Percentiles rank a stretch among this genome's conserved stretches.
phyloP scores from a whole-genome alignment of 2,797 vertebrate genomes.

The Acanthurus tractus region DNA sequence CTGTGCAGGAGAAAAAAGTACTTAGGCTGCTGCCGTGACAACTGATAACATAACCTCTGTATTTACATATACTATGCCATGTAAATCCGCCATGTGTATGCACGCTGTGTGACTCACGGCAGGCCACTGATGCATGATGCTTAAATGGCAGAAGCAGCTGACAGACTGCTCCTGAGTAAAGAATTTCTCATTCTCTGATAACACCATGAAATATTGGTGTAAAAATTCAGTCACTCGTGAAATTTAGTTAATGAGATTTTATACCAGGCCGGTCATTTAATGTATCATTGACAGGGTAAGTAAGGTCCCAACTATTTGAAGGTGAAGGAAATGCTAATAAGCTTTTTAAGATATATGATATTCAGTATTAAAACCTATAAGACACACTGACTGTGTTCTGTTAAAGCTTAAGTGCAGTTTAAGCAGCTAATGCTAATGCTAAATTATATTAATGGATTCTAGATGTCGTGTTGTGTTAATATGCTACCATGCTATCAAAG shows the following conservation, averaged over 20 bases:
- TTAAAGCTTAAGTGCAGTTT: slow-evolving; percentile 5
- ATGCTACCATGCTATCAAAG: slow-evolving; percentile 12
- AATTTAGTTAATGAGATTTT: slow-evolving; percentile 47
- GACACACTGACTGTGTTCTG: background rate
- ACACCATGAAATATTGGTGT: slow-evolving; percentile 29
- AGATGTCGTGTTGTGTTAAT: slow-evolving; percentile 14
- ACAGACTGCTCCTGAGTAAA: slow-evolving; percentile 32
- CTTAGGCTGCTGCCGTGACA: slow-evolving; percentile 64
- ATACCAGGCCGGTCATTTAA: slow-evolving; percentile 4
- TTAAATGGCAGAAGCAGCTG: slow-evolving; percentile 56
- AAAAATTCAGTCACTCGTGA: slow-evolving; percentile 35
- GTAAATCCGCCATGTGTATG: slow-evolving; percentile 50
- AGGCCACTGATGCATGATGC: slow-evolving; percentile 42
- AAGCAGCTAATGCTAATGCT: slow-evolving; percentile 10
- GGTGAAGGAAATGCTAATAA: background rate
- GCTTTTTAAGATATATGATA: background rate
- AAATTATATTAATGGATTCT: slow-evolving; percentile 8
- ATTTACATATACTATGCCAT: slow-evolving; percentile 61
- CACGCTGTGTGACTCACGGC: slow-evolving; percentile 42
- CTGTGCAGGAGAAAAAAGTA: slow-evolving; percentile 46
- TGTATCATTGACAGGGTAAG: slow-evolving; percentile 15
- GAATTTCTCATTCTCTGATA: slow-evolving; percentile 31
- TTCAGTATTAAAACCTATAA: slow-evolving; percentile 1
- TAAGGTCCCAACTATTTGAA: slow-evolving; percentile 3
- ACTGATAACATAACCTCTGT: slow-evolving; percentile 63